Conservation (phyloP, 2,888 invertebrate species). For the Sturmia bella region DNA sequence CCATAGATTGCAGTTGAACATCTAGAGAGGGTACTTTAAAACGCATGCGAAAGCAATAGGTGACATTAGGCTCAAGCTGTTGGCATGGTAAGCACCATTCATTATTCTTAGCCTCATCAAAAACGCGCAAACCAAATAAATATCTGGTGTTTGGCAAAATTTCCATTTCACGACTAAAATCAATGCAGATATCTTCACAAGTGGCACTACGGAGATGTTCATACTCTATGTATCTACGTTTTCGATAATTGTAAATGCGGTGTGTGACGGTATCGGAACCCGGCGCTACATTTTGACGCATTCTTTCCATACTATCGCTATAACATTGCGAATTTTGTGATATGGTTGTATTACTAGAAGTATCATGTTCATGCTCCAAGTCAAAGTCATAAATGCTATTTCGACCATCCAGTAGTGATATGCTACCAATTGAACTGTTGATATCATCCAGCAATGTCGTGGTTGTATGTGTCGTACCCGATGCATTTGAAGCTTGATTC, state of each 20-base stretch:
- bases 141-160: conserved; percentile 90
- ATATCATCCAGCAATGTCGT: conserved; percentile 74
- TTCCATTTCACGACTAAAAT: conserved; percentile 87
- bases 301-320: conserved; percentile 55
- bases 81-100: conserved; percentile 88
- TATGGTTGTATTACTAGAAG: conserved; percentile 61
- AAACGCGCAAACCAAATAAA: conserved; percentile 88
- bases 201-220: conserved; percentile 76
- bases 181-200: conserved; percentile 87
- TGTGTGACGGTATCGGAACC: conserved; percentile 72
- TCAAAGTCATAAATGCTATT: conserved; percentile 56
- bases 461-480: conserved; percentile 71
- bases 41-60: conserved; percentile 90
- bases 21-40: conserved; percentile 85
- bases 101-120: conserved; percentile 82
- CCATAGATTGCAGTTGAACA: conserved; percentile 82
- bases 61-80: conserved; percentile 82
- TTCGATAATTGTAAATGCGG: conserved; percentile 77
- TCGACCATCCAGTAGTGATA: conserved; percentile 56
- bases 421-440: conserved; percentile 72
- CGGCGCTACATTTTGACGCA: conserved; percentile 55
- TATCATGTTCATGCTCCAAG: conserved; percentile 59
- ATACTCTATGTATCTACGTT: conserved; percentile 74
- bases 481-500: conserved; percentile 69
- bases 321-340: conserved; percentile 69